A percentile compares a stretch with the other conserved stretches of the same genome.
Evolutionary conservation across 2,888 invertebrate species (phyloP).

Genomic region (Hermodice carunculata): DNA sequence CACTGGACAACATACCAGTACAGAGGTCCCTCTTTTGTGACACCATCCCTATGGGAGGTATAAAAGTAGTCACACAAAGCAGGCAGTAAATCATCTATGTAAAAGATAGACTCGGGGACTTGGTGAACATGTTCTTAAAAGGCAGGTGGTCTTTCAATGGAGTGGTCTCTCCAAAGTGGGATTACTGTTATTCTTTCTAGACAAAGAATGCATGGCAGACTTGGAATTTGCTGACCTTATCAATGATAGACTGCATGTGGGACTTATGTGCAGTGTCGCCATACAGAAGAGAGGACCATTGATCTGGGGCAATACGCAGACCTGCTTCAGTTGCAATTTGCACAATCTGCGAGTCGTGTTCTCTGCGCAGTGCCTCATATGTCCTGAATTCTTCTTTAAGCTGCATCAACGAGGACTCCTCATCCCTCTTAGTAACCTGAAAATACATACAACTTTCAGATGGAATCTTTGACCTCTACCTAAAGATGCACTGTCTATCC

Average conservation of each 20-base stretch:
- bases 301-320: conserved; percentile 95
- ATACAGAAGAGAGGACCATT: conserved; percentile 97
- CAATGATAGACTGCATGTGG: conserved; percentile 88
- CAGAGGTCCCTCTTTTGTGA: too few relatives aligned
- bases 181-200: background rate
- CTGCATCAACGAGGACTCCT: conserved; percentile 98
- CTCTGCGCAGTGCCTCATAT: conserved; percentile 91
- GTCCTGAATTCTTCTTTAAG: conserved; percentile 96
- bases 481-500: too few relatives aligned
- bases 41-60: too few relatives aligned
- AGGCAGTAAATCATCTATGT: background rate
- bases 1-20: too few relatives aligned
- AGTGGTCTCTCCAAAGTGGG: background rate
- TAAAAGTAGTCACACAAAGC: too few relatives aligned
- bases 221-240: conserved; percentile 68
- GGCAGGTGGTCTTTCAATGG: background rate
- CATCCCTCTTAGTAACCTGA: conserved; percentile 94
- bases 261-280: conserved; percentile 96
- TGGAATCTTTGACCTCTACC: too few relatives aligned
- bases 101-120: background rate
- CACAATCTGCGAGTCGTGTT: conserved; percentile 98
- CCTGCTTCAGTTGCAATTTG: conserved; percentile 98
- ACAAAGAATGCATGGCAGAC: too few relatives aligned
- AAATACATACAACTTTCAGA: too few relatives aligned
- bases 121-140: background rate